These are phyloP conservation scores for Eucidaris tribuloides DNA, from an alignment of 35 echinoderm and acorn worm genomes.

Conservation along the genomic window DNA sequence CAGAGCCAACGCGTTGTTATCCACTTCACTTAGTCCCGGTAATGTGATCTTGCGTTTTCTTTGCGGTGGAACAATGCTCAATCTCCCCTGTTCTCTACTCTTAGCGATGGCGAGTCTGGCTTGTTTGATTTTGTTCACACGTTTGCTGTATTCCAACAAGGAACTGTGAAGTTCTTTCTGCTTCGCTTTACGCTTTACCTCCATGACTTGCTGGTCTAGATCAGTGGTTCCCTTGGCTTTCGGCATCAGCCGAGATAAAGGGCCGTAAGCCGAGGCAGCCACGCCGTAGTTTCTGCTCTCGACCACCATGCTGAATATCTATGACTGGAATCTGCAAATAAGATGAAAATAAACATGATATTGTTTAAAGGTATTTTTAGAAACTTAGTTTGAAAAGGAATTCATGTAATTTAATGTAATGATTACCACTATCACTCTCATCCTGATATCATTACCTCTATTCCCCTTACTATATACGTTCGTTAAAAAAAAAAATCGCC, in stretches of 20 bases:
- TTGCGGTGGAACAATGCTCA: conserved; percentile 13
- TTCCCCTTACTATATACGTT: too few relatives aligned
- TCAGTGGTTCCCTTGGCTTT: neutral
- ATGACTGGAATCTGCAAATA: neutral
- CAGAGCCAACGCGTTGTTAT: neutral
- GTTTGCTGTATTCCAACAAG: conserved; percentile 49
- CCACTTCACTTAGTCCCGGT: neutral
- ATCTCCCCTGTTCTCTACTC: neutral
- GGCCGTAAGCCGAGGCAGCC: neutral
- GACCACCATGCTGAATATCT: neutral
- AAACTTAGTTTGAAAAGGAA: too few relatives aligned
- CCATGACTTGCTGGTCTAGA: neutral
- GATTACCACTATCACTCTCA: too few relatives aligned
- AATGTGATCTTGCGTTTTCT: neutral
- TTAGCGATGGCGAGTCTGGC: conserved; percentile 32
- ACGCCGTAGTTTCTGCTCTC: neutral
- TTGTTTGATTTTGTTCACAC: conserved; percentile 36
- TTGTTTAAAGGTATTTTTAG: too few relatives aligned
- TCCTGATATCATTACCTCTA: too few relatives aligned
- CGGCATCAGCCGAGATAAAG: neutral
- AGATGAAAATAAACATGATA: too few relatives aligned
- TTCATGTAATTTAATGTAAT: too few relatives aligned
- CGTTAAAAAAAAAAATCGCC: too few relatives aligned
- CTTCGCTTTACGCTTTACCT: conserved; percentile 10
- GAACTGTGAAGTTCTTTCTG: conserved; percentile 21